A percentile compares a stretch with the other conserved stretches of the same genome.
Evolutionary conservation across 2,113 vertebrate species (phyloP).

Genomic region (Sylvia atricapilla): DNA sequence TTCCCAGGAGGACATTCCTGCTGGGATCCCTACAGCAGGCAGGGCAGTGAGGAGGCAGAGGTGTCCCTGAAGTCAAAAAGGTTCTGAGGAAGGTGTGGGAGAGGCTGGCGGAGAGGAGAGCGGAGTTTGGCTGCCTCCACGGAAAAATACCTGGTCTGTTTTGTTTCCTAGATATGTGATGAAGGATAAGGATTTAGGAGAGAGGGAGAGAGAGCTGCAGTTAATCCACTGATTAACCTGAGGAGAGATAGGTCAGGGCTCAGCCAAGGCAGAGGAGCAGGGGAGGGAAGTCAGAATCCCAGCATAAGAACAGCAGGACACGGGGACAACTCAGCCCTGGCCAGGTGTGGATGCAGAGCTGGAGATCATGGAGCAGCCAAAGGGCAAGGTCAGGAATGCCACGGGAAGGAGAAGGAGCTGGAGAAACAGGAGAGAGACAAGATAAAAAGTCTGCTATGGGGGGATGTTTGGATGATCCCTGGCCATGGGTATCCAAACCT

Average conservation of each 20-base stretch:
- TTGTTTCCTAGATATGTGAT: slow-evolving; percentile 56
- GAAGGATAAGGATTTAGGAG: slow-evolving; percentile 58
- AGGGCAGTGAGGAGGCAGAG: background rate
- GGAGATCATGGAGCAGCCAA: background rate
- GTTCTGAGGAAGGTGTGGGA: background rate
- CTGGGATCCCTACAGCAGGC: background rate
- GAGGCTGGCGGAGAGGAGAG: background rate
- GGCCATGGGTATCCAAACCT: background rate
- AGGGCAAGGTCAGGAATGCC: background rate
- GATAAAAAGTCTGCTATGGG: background rate
- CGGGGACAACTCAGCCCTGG: accelerated
- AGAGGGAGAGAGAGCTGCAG: slow-evolving; percentile 28
- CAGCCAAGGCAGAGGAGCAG: slow-evolving; percentile 39
- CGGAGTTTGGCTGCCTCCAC: background rate
- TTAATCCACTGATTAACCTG: slow-evolving; percentile 62
- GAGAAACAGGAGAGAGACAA: no score
- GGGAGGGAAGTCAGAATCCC: background rate
- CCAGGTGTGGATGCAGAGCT: background rate
- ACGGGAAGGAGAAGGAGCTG: accelerated
- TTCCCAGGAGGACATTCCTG: background rate
- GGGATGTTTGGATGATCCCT: background rate
- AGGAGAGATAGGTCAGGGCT: slow-evolving; percentile 9
- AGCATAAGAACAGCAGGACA: background rate
- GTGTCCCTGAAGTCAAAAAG: background rate
- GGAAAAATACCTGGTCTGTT: slow-evolving; percentile 58